Evolutionary conservation across 92 coral and sea anemone genomes (phyloP), one percentile per base, ranked within the genome.

Genomic region (Palythoa grandis): DNA sequence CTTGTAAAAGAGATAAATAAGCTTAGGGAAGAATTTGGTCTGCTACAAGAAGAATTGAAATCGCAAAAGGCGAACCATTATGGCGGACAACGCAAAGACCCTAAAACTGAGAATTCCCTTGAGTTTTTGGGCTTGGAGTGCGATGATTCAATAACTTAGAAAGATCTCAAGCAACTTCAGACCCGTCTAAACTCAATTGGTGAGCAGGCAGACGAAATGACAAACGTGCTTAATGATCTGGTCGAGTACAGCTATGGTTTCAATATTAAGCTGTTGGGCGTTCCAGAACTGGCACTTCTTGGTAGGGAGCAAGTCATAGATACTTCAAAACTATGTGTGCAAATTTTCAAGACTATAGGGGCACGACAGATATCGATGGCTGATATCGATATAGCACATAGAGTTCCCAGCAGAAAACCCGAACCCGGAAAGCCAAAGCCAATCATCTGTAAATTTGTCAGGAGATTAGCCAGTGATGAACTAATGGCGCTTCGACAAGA

Each of bases 381-480:
- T 58, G 65, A 58, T 12, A 58, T 13, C n/a, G 65, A 58, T 58
- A 58, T 58, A 58, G 65, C 65, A 58, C n/a, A 58, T 58, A 58
- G 65, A 58, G 65, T 12, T 58, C 22, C 65, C 20, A 58, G 65
- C 22, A 58, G n/a, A 15, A 58, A 58, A 58, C 2, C 20, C 3
- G 24, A 78, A 47, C 67, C 24, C 65, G 71, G 83, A n/a, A 78
- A 52, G 65, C 71, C 83, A 38, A 48, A 56, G 24, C 83, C 83
- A 56, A 78, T 78, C 12, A 57, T 57, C 23, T 52, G 84, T 60
- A 79, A 54, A 37, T 79, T 79, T 52, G 39, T 60, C 84, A 52
- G 84, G 48, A 60, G 83, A 52, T 52, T 78, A 20, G 71, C 70
- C 11, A 78, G 65, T 15, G 35, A 52, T 22, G 43, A 53, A 19